These are phyloP conservation scores for Pagrus major DNA, from an alignment of 2,113 vertebrate genomes.

Conservation along the genomic window DNA sequence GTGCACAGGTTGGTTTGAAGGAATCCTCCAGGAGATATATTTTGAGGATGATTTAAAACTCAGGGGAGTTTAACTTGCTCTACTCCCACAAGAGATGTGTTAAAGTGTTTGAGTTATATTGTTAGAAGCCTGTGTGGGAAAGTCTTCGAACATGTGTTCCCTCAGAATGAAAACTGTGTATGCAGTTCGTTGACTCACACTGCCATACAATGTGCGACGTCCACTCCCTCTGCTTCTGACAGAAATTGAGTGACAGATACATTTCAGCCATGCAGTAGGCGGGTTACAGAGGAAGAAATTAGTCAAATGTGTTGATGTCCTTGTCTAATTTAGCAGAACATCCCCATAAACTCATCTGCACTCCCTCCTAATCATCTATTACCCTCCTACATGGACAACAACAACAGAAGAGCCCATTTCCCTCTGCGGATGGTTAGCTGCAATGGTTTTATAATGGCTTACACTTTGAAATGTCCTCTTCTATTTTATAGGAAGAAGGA, in stretches of 20 bases:
- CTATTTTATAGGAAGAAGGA: constrained; percentile 82
- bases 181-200: constrained; percentile 32
- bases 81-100: constrained; percentile 63
- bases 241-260: constrained; percentile 43
- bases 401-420: constrained; percentile 66
- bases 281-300: constrained; percentile 69
- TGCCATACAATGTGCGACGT: constrained; percentile 1
- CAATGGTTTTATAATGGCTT: constrained; percentile 74
- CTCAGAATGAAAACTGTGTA: constrained; percentile 46
- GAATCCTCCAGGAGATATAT: constrained; percentile 65
- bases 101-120: constrained; percentile 74
- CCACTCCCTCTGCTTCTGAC: constrained; percentile 52
- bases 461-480: constrained; percentile 74
- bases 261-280: constrained; percentile 51
- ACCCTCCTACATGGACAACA: constrained; percentile 71
- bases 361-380: constrained; percentile 61
- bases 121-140: constrained; percentile 76
- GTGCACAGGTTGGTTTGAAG: constrained; percentile 72
- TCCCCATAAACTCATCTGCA: constrained; percentile 62
- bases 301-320: constrained; percentile 70
- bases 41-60: constrained; percentile 73
- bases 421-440: constrained; percentile 50
- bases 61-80: constrained; percentile 43
- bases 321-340: constrained; percentile 65
- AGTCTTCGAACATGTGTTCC: constrained; percentile 54